A percentile compares a stretch with the other conserved stretches of the same genome.
These are phyloP conservation scores for Mesocentrotus franciscanus DNA, from an alignment of 53 echinoderm and acorn worm species.

Conservation along the genomic window DNA sequence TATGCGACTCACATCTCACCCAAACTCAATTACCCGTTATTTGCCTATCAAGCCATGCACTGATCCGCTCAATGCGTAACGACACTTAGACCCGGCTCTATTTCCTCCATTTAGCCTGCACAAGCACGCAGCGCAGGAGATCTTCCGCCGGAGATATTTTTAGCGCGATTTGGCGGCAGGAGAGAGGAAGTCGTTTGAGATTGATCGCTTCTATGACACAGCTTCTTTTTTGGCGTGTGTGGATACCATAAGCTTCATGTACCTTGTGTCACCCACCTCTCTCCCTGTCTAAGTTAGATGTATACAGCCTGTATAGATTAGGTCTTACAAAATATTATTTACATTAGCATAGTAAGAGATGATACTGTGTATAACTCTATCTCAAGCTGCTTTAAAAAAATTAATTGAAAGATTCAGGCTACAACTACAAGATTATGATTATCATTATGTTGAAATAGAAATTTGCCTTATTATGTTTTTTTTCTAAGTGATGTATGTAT, in stretches of 20 bases:
- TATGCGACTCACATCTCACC: not conserved
- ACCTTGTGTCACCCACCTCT: not conserved
- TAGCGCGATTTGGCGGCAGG: conserved; percentile 54
- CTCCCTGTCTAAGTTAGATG: not conserved
- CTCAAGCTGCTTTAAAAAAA: too few species aligned
- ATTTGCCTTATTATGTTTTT: too few species aligned
- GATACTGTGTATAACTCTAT: too few species aligned
- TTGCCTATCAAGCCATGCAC: conserved; percentile 15
- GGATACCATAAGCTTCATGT: not conserved
- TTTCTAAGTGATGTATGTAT: not conserved
- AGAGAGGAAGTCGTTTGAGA: conserved; percentile 49
- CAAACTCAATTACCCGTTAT: conserved; percentile 53
- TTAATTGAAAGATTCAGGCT: too few species aligned
- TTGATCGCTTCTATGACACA: conserved; percentile 45
- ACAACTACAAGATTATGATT: too few species aligned
- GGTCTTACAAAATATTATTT: not conserved
- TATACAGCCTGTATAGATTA: not conserved
- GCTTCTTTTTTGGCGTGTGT: conserved; percentile 21
- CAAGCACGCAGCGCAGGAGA: conserved; percentile 35
- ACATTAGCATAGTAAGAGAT: not conserved
- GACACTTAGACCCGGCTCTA: conserved; percentile 11
- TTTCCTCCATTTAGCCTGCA: conserved; percentile 29
- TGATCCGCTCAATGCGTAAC: conserved; percentile 39
- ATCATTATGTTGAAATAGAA: too few species aligned
- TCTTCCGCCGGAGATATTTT: conserved; percentile 57